These are phyloP conservation scores for Microplitis mediator DNA, from an alignment of 1,140 invertebrate species.

Conservation along the genomic window DNA sequence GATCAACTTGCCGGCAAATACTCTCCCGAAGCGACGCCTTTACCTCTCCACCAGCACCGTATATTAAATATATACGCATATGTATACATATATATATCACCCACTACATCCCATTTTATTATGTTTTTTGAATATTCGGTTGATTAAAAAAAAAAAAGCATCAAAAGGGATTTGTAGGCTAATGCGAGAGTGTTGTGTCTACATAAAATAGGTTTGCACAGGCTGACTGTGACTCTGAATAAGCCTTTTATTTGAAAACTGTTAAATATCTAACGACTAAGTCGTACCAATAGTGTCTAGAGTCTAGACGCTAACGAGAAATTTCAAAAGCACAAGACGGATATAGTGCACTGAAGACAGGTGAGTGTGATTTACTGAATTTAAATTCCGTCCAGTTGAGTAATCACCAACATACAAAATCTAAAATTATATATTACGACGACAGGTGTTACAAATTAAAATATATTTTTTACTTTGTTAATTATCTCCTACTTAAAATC, in stretches of 20 bases:
- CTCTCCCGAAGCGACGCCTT: not conserved
- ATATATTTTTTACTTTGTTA: not conserved
- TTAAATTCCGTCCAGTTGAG: slow-evolving; percentile 18
- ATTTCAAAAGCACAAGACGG: slow-evolving; percentile 14
- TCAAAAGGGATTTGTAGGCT: not conserved
- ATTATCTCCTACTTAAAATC: not conserved
- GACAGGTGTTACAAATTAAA: slow-evolving; percentile 6
- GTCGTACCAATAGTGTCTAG: no score
- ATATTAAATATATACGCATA: no score
- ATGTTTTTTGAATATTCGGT: no score
- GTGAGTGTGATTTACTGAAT: slow-evolving; percentile 31
- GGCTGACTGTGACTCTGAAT: not conserved
- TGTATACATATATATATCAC: no score
- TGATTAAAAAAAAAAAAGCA: no score
- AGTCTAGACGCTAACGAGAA: slow-evolving; percentile 30
- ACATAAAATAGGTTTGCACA: not conserved
- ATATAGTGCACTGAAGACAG: slow-evolving; percentile 27
- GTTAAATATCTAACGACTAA: slow-evolving; percentile 2
- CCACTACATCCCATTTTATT: no score
- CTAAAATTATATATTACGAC: not conserved
- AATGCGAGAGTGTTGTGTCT: slow-evolving; percentile 14
- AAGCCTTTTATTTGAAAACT: not conserved
- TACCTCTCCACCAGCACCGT: not conserved
- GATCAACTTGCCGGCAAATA: not conserved
- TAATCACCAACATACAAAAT: not conserved